phyloP scores from a whole-genome alignment of 2,888 invertebrate genomes.

The Penaeus monodon region DNA sequence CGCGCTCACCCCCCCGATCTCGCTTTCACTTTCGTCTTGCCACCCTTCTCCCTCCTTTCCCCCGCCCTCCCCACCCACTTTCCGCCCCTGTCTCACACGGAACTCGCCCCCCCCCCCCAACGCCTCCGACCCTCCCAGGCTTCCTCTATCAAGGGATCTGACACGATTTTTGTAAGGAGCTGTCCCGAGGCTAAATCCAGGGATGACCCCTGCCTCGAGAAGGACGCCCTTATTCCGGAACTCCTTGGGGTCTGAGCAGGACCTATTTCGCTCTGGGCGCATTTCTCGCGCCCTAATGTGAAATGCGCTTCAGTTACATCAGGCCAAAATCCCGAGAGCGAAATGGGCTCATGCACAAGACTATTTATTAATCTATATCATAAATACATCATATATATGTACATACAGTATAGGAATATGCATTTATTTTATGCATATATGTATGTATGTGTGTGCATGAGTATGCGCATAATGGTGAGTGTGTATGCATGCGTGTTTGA shows the following conservation, averaged over 20 bases:
- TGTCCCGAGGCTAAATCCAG: neutral
- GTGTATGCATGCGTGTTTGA: too few relatives aligned
- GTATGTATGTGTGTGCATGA: neutral
- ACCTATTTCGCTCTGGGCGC: too few relatives aligned
- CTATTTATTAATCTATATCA: too few relatives aligned
- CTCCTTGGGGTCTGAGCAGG: too few relatives aligned
- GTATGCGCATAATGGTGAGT: too few relatives aligned
- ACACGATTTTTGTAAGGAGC: neutral
- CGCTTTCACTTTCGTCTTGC: neutral
- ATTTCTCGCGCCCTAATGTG: too few relatives aligned
- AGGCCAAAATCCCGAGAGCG: too few relatives aligned
- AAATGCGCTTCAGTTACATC: too few relatives aligned
- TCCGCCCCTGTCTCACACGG: constrained; percentile 2
- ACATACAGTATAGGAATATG: neutral
- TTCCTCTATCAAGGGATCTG: neutral
- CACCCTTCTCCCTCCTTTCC: constrained; percentile 1
- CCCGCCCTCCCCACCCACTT: constrained; percentile 7
- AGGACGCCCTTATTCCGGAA: too few relatives aligned
- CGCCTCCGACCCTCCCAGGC: neutral
- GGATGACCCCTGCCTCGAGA: neutral
- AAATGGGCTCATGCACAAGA: too few relatives aligned
- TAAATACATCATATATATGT: too few relatives aligned
- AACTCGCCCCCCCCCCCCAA: neutral
- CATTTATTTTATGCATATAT: neutral
- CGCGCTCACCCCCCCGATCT: constrained; percentile 5